Base-by-base conservation (phyloP, 1,140 invertebrate genomes). In the Pogonomyrmex barbatus region DNA sequence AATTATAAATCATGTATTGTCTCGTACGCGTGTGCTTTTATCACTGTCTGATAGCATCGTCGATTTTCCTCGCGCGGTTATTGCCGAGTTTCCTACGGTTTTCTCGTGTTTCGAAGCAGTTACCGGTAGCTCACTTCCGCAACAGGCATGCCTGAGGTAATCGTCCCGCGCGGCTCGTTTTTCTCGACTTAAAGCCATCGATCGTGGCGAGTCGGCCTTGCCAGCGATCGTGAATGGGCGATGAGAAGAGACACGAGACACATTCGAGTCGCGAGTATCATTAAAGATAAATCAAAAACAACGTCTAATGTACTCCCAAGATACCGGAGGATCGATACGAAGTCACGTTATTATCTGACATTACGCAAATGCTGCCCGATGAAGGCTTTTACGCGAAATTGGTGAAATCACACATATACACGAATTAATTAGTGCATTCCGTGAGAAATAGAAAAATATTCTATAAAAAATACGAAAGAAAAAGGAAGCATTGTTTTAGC, bases 61-160 rank as follows among this genome's bases (percentile, higher is more conserved):
- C 76, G 54, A 58, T 60, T 76, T 88, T 70, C 58, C 63, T 73
- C 73, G 47, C 54, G 75, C 75, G 67, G 86, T 86, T 83, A 75
- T 68, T n/a, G 81, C 83, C 76, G 30, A 87, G 85, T 85, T 89
- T 86, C 86, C 89, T 88, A 73, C 88, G 86, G 88, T 91, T 92
- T 92, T 91, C 89, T 92, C 91, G 89, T 91, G 91, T 89, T 89
- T 82, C 86, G 82, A 58, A 75, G 86, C 87, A 92, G 90, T 92
- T 92, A 92, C 63, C 84, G 84, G 86, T 58, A 42, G 39, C 60
- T 67, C 39, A 75, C 90, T 89, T 91, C 90, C 87, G 85, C 86
- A 90, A 90, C 87, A 87, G 89, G 85, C 81, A 79, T 77, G 60
- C 63, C 70, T 24, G 60, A 76, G 89, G 87, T 91, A 92, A 91